A percentile compares a stretch with the other conserved stretches of the same genome.
phyloP scores from a whole-genome alignment of 1,140 invertebrate species.

The Mamestra configurata region DNA sequence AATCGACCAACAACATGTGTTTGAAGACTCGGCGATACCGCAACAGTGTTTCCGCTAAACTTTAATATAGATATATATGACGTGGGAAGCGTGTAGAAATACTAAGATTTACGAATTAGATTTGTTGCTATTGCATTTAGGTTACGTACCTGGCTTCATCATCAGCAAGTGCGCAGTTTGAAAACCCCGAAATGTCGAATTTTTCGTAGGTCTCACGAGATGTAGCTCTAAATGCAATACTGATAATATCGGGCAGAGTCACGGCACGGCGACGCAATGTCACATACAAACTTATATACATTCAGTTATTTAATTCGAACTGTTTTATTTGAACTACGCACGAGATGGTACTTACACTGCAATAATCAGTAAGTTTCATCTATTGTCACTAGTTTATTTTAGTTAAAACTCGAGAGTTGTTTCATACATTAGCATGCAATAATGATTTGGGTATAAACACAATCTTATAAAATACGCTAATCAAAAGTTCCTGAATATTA shows the following conservation, averaged over 20 bases:
- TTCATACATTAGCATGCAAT: background rate
- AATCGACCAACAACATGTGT: slow-evolving; percentile 37
- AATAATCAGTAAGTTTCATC: background rate
- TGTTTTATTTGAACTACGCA: background rate
- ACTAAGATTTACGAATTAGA: slow-evolving; percentile 65
- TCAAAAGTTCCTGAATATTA: slow-evolving; percentile 23
- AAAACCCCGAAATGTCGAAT: background rate
- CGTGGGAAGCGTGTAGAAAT: slow-evolving; percentile 68
- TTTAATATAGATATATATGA: slow-evolving; percentile 63
- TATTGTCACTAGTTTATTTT: background rate
- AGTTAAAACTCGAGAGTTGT: background rate
- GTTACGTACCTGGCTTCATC: slow-evolving; percentile 42
- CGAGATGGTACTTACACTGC: background rate
- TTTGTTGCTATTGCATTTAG: slow-evolving; percentile 65
- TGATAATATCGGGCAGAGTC: slow-evolving; percentile 37
- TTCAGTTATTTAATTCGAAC: background rate
- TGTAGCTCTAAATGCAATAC: slow-evolving; percentile 57
- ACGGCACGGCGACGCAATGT: slow-evolving; percentile 12
- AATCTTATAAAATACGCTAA: slow-evolving; percentile 4
- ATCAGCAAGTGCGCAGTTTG: background rate
- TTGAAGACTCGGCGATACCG: slow-evolving; percentile 40
- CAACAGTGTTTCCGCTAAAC: slow-evolving; percentile 56
- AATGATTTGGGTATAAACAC: background rate
- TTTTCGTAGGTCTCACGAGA: background rate
- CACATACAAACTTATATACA: slow-evolving; percentile 38